Evolutionary conservation across 2,113 vertebrate species (phyloP).

Genomic region (Excalfactoria chinensis): DNA sequence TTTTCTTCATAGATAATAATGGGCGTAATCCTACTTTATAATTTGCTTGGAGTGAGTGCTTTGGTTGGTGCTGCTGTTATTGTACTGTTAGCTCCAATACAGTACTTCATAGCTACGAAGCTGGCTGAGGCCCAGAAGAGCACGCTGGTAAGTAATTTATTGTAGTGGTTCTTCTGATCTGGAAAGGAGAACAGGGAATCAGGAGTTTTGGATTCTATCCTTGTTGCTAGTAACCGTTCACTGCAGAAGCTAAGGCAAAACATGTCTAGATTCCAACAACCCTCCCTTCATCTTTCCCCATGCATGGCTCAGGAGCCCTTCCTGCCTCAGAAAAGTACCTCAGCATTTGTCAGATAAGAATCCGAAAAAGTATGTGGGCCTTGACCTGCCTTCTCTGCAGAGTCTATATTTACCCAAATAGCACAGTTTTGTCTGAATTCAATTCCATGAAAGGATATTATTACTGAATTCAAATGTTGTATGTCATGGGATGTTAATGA

Average conservation of each 20-base stretch:
- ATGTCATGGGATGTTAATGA: slow-evolving; percentile 20
- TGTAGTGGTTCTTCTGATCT: background rate
- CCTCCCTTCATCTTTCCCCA: background rate
- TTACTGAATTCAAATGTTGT: background rate
- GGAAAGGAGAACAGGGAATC: background rate
- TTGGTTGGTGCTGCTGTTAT: slow-evolving; percentile 93
- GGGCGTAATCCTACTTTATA: slow-evolving; percentile 94
- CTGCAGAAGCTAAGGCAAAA: background rate
- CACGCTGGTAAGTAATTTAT: slow-evolving; percentile 85
- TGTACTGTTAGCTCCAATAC: slow-evolving; percentile 91
- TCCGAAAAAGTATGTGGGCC: background rate
- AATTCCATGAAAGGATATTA: background rate
- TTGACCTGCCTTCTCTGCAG: background rate
- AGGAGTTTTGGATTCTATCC: background rate
- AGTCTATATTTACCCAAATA: background rate
- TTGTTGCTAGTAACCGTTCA: background rate
- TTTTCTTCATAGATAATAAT: slow-evolving; percentile 90
- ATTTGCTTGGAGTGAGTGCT: slow-evolving; percentile 86
- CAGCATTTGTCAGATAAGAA: background rate
- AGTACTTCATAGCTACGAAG: slow-evolving; percentile 97
- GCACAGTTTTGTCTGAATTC: background rate
- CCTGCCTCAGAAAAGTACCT: background rate
- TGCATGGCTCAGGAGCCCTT: background rate
- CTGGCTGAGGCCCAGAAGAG: slow-evolving; percentile 95
- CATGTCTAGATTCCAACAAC: background rate